Conservation (phyloP, 1,140 invertebrate genomes). For the Drosophila ironensis region DNA sequence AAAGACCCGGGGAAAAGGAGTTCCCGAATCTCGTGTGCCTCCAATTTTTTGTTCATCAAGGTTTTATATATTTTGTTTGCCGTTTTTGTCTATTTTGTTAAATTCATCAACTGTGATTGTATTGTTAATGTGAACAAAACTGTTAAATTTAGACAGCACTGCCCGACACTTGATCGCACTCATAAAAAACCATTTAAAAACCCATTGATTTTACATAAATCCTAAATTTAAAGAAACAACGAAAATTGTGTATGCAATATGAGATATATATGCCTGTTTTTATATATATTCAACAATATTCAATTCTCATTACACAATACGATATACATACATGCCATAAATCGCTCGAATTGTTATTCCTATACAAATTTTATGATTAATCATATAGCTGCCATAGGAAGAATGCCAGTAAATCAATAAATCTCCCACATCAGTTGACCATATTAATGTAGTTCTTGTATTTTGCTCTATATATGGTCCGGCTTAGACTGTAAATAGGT, state of each 20-base stretch:
- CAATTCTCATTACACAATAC: no score
- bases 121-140: slow-evolving; percentile 44
- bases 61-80: no score
- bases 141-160: slow-evolving; percentile 33
- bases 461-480: slow-evolving; percentile 2
- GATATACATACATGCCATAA: no score
- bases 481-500: slow-evolving; percentile 7
- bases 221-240: neutral
- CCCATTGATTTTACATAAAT: neutral
- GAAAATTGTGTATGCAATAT: slow-evolving; percentile 12
- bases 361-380: slow-evolving; percentile 5
- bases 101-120: slow-evolving; percentile 64
- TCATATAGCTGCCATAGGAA: slow-evolving; percentile 30
- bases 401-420: slow-evolving; percentile 19
- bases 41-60: no score
- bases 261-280: slow-evolving; percentile 3
- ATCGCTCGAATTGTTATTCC: slow-evolving; percentile 23
- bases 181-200: neutral
- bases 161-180: slow-evolving; percentile 29
- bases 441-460: neutral
- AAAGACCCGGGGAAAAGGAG: neutral
- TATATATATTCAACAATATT: slow-evolving; percentile 1
- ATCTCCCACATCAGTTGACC: slow-evolving; percentile 10
- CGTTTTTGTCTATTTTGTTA: slow-evolving; percentile 19
- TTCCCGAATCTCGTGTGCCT: no score